These are phyloP conservation scores for Argyra leucocephala DNA, from an alignment of 2,888 invertebrate species.

Conservation along the genomic window DNA sequence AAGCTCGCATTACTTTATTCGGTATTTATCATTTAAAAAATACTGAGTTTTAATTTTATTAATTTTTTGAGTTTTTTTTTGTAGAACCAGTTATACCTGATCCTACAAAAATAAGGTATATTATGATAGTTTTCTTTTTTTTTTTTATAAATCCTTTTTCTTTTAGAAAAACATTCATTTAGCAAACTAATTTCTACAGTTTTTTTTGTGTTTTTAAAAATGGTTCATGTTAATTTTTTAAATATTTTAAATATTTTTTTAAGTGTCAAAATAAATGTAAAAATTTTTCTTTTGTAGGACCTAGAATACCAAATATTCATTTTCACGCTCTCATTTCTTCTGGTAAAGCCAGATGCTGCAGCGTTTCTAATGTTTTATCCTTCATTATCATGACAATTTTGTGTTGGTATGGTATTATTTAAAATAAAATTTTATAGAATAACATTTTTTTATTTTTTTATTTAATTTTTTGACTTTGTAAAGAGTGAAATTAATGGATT, in stretches of 20 bases:
- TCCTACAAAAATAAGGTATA: slow-evolving; percentile 1
- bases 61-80: slow-evolving; percentile 7
- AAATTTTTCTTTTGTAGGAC: not conserved
- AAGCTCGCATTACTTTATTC: slow-evolving; percentile 38
- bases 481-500: not conserved
- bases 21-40: not conserved
- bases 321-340: not conserved
- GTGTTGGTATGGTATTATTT: not conserved
- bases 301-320: not conserved
- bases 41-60: not conserved
- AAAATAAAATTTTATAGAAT: not conserved
- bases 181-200: too few species aligned
- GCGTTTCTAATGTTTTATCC: not conserved
- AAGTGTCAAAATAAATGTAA: not conserved
- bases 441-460: not conserved
- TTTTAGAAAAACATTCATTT: too few species aligned
- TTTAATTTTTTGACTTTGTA: not conserved
- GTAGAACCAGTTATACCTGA: slow-evolving; percentile 10
- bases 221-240: not conserved
- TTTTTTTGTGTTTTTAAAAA: too few species aligned
- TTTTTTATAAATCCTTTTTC: not conserved
- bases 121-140: not conserved
- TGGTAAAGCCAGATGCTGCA: not conserved
- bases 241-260: not conserved
- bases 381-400: not conserved